A percentile compares a stretch with the other conserved stretches of the same genome.
Conservation (phyloP, 2,888 invertebrate genomes). For the Arge pagana region DNA sequence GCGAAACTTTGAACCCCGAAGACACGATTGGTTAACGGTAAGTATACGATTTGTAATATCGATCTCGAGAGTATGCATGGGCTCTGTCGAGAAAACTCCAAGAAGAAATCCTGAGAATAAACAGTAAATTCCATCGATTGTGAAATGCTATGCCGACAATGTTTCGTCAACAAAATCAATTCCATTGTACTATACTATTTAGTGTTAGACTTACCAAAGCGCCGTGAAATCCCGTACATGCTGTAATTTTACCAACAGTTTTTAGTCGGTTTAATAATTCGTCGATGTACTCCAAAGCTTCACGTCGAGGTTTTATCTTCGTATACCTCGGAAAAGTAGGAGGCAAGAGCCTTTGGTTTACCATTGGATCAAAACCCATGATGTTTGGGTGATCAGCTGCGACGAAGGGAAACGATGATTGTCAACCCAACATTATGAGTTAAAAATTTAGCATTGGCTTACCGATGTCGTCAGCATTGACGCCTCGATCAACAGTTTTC, state of each 20-base stretch:
- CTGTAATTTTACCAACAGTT: slow-evolving; percentile 80
- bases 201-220: slow-evolving; percentile 68
- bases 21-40: slow-evolving; percentile 60
- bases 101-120: slow-evolving; percentile 80
- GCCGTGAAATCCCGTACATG: slow-evolving; percentile 77
- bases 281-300: slow-evolving; percentile 81
- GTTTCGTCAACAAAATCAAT: background rate
- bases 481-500: slow-evolving; percentile 74
- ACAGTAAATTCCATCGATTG: no score
- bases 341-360: slow-evolving; percentile 94
- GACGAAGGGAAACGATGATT: no score
- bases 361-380: slow-evolving; percentile 95
- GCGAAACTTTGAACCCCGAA: slow-evolving; percentile 69
- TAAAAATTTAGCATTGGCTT: slow-evolving; percentile 45
- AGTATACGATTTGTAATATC: slow-evolving; percentile 81
- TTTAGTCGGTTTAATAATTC: slow-evolving; percentile 81
- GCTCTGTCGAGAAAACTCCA: slow-evolving; percentile 85
- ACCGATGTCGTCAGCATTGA: slow-evolving; percentile 70
- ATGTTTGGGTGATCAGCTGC: slow-evolving; percentile 74
- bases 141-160: background rate
- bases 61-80: slow-evolving; percentile 93
- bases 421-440: slow-evolving; percentile 22
- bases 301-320: slow-evolving; percentile 80
- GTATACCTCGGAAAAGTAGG: slow-evolving; percentile 98
- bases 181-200: background rate